Percentiles rank a stretch among this genome's conserved stretches.
These are phyloP conservation scores for Andinoacara biseriatus DNA, from an alignment of 2,113 vertebrate genomes.

Conservation along the genomic window DNA sequence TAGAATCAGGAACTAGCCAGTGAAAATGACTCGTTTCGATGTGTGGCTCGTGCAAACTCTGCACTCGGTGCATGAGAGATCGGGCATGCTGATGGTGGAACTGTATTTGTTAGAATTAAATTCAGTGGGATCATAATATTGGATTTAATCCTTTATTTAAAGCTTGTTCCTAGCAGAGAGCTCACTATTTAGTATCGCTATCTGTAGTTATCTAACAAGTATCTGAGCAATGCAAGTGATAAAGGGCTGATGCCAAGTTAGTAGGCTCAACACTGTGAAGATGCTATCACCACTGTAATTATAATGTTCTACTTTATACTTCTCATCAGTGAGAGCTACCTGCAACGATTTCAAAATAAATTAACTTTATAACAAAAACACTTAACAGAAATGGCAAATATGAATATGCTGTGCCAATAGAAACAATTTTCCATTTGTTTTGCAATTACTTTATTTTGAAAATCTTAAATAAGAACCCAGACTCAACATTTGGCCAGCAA, in stretches of 20 bases:
- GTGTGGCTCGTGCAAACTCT: slow-evolving; percentile 49
- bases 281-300: not conserved
- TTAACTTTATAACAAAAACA: not conserved
- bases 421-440: not conserved
- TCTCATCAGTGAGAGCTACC: not conserved
- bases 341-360: not conserved
- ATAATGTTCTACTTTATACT: not conserved
- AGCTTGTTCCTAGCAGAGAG: slow-evolving; percentile 44
- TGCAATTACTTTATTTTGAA: not conserved
- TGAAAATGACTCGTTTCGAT: slow-evolving; percentile 20
- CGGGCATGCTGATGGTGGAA: slow-evolving; percentile 53
- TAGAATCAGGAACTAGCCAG: slow-evolving; percentile 38
- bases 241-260: slow-evolving; percentile 19
- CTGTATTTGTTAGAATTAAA: slow-evolving; percentile 20
- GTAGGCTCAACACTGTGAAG: slow-evolving; percentile 14
- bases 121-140: slow-evolving; percentile 35
- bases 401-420: not conserved
- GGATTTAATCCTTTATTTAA: slow-evolving; percentile 38
- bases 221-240: slow-evolving; percentile 54
- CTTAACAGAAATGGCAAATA: not conserved
- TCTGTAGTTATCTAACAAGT: slow-evolving; percentile 60
- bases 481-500: not conserved
- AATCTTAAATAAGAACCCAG: not conserved
- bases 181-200: slow-evolving; percentile 23
- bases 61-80: slow-evolving; percentile 20